These are phyloP conservation scores for Augochlorella aurata DNA, from an alignment of 2,888 invertebrate species.

Conservation along the genomic window DNA sequence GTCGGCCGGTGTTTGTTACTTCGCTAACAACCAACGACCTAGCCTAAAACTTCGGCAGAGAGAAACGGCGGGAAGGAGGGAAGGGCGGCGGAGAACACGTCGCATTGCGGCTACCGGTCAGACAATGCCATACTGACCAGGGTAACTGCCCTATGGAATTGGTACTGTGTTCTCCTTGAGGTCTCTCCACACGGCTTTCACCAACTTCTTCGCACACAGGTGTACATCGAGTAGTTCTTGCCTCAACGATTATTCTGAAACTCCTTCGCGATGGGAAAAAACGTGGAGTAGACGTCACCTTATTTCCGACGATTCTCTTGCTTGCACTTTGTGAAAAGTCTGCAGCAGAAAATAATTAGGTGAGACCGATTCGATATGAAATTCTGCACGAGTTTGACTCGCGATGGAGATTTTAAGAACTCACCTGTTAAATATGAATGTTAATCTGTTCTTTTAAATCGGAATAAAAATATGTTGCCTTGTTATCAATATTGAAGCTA, in stretches of 20 bases:
- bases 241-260: conserved; percentile 60
- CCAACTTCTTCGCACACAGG: conserved; percentile 34
- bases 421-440: too few species aligned
- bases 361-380: background rate
- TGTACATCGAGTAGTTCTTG: conserved; percentile 57
- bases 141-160: conserved; percentile 77
- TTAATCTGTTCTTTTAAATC: too few species aligned
- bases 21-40: conserved; percentile 78
- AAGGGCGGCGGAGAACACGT: conserved; percentile 56
- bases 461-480: too few species aligned
- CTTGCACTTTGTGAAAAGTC: background rate
- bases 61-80: conserved; percentile 35
- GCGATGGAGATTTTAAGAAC: too few species aligned
- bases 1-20: conserved; percentile 75
- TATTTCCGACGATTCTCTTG: background rate
- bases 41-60: conserved; percentile 73
- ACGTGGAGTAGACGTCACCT: background rate
- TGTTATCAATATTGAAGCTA: too few species aligned
- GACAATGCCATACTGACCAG: conserved; percentile 71
- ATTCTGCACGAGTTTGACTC: too few species aligned
- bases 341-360: background rate
- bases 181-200: conserved; percentile 44
- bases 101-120: conserved; percentile 70
- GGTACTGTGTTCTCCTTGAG: conserved; percentile 70
- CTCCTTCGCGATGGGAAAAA: conserved; percentile 33